Base-by-base conservation (phyloP, 2,888 invertebrate species). In the Platycnemis pennipes region DNA sequence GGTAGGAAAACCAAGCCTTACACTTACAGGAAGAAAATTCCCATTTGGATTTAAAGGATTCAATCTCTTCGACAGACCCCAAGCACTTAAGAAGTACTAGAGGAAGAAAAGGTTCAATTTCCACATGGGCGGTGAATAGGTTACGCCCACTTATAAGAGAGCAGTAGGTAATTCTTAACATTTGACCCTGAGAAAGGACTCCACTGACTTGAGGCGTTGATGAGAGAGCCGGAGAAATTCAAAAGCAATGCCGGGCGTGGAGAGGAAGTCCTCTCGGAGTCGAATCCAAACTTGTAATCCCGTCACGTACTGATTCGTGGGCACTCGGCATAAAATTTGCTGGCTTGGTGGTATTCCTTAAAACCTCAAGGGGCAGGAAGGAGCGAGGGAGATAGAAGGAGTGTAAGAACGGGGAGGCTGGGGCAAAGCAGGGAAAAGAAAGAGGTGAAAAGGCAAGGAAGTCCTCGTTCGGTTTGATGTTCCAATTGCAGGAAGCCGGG, bases 271-370 rank as follows among this genome's bases (percentile, higher is more conserved):
- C 16, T 77, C 77, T 37, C 8, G 31, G 77, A 37, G 77, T 77
- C 77, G 77, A 77, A 77, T 31, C 11, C 37, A 8, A 37, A 77
- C 77, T 77, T 31, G 77, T 77, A 77, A 77, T 37, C 77, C 77
- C 16, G 77, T 77, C 77, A 77, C 77, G 77, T 77, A 77, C 77
- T 26, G 77, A 77, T 77, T 77, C 77, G 77, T 31, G 77, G 77
- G 77, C 16, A 77, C 77, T 77, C 77, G 77, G 77, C 77, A 77
- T 77, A 77, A 77, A 77, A 77, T 77, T 77, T 77, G 77, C 77
- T 37, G 77, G 77, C 77, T 77, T 77, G 37, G 77, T 37, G 77
- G 77, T 77, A 77, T 77, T 77, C 77, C 77, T 37, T 77, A 77
- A 77, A 77, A 77, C 77, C 77, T 77, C 77, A 77, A 37, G 37